Evolutionary conservation across 1,140 invertebrate species (phyloP).

Genomic region (Batillaria attramentaria): DNA sequence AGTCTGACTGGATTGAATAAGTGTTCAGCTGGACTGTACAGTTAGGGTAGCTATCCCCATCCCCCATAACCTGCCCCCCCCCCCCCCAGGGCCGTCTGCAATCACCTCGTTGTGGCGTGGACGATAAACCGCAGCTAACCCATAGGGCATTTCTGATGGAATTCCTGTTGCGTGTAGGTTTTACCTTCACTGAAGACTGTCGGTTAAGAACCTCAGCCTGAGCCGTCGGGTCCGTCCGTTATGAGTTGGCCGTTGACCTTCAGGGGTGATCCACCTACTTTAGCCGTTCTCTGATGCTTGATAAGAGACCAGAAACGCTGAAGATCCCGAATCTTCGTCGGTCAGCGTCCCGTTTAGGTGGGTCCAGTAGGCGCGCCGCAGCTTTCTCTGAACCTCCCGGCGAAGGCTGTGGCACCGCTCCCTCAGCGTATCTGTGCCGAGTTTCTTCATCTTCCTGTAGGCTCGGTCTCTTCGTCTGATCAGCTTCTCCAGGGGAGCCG

Average conservation of each 20-base stretch:
- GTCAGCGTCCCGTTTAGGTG: neutral
- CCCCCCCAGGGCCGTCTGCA: too few relatives aligned
- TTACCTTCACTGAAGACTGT: neutral
- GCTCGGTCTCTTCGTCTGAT: neutral
- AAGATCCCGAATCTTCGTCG: neutral
- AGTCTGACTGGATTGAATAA: too few relatives aligned
- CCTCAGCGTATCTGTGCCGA: neutral
- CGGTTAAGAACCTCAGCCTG: neutral
- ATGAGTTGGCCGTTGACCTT: slow-evolving; percentile 7
- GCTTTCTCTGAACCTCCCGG: neutral
- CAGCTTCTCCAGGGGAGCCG: too few relatives aligned
- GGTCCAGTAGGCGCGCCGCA: neutral
- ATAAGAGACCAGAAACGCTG: neutral
- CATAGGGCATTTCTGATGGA: neutral
- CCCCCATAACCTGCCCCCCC: too few relatives aligned
- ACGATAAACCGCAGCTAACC: too few relatives aligned
- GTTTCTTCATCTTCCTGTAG: slow-evolving; percentile 8
- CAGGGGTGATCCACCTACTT: neutral
- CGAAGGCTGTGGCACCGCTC: neutral
- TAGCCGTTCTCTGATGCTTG: neutral
- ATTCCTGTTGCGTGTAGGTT: neutral
- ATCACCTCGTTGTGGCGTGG: too few relatives aligned
- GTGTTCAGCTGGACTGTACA: too few relatives aligned
- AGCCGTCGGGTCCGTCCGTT: neutral
- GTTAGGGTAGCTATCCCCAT: too few relatives aligned